These are phyloP conservation scores for Cromileptes altivelis DNA, from an alignment of 2,113 vertebrate genomes.

Conservation along the genomic window DNA sequence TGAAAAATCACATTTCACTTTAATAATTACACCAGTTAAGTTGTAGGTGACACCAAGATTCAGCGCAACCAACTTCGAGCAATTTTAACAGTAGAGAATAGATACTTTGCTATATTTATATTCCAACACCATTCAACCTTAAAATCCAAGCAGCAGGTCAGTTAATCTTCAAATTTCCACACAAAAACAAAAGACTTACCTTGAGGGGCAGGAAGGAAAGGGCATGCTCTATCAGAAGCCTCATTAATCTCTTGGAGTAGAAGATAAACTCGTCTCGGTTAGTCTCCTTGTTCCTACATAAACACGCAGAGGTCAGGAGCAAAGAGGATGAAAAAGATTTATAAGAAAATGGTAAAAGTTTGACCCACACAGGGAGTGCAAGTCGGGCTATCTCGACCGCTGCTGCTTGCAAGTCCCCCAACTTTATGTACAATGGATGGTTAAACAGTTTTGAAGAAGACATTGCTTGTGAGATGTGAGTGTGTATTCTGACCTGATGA, in stretches of 20 bases:
- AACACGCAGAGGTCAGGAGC: slow-evolving; percentile 16
- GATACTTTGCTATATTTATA: neutral
- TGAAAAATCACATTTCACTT: neutral
- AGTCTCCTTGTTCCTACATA: slow-evolving; percentile 91
- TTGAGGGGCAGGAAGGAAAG: slow-evolving; percentile 92
- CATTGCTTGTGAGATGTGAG: neutral
- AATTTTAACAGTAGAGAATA: neutral
- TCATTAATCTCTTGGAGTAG: slow-evolving; percentile 95
- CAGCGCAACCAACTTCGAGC: neutral
- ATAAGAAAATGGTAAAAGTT: neutral
- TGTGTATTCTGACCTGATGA: slow-evolving; percentile 87
- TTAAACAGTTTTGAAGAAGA: neutral
- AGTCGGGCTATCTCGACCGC: neutral
- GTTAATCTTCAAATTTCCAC: neutral
- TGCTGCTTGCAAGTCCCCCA: neutral
- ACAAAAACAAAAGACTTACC: slow-evolving; percentile 74
- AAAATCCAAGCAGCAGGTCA: neutral
- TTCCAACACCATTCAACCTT: neutral
- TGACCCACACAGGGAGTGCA: neutral
- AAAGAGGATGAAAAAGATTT: neutral
- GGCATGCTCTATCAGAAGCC: slow-evolving; percentile 92
- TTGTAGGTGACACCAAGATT: neutral
- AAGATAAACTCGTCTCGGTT: slow-evolving; percentile 94
- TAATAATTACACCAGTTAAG: neutral
- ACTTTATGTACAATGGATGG: neutral